phyloP scores from a whole-genome alignment of 2,797 vertebrate species.

The Astyanax mexicanus region DNA sequence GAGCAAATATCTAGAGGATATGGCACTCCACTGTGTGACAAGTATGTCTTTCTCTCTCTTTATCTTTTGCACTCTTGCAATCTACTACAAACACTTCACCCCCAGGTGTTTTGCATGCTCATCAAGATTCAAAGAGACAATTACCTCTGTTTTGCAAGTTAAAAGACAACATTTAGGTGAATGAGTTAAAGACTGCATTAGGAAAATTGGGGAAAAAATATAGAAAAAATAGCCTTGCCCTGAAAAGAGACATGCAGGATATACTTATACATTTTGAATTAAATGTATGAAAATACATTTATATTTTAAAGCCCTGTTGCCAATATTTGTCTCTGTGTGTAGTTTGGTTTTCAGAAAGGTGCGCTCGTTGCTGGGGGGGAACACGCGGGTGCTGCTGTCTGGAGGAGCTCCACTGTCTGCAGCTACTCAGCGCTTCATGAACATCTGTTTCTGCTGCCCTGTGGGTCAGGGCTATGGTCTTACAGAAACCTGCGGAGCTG shows the following conservation, averaged over 20 bases:
- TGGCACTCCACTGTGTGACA: conserved; percentile 91
- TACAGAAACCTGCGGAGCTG: conserved; percentile 93
- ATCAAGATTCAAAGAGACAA: too few species aligned
- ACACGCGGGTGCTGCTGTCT: conserved; percentile 88
- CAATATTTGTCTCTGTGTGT: conserved; percentile 5
- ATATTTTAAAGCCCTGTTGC: background rate
- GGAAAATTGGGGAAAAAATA: too few species aligned
- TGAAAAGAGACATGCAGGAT: background rate
- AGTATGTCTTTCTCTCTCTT: conserved; percentile 69
- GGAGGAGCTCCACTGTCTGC: conserved; percentile 95
- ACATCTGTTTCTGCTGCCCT: conserved; percentile 97
- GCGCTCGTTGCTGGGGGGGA: conserved; percentile 89
- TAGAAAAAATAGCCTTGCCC: too few species aligned
- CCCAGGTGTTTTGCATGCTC: too few species aligned
- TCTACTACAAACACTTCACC: too few species aligned
- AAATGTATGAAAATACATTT: too few species aligned
- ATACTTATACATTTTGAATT: too few species aligned
- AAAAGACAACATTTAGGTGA: too few species aligned
- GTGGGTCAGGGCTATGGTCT: conserved; percentile 98
- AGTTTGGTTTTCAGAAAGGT: conserved; percentile 92
- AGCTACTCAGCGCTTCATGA: conserved; percentile 96
- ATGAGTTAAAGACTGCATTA: too few species aligned
- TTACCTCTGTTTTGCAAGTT: too few species aligned
- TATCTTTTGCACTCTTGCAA: too few species aligned
- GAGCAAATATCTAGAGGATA: conserved; percentile 94